Conservation (phyloP, 2,888 invertebrate genomes). For the Catonia carolina region DNA sequence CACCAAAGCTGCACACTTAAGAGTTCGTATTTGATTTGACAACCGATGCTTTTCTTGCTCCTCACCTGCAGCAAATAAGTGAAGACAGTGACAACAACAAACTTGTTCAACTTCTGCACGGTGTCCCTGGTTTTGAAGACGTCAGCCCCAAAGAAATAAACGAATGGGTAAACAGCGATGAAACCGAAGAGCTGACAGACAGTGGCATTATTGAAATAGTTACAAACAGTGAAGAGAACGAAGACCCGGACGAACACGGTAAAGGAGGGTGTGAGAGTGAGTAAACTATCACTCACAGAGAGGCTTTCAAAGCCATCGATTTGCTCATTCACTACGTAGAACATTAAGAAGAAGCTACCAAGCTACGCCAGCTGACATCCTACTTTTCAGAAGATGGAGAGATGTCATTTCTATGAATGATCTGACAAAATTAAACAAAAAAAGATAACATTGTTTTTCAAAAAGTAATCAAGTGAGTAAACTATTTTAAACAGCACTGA, state of each 20-base stretch:
- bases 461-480: too few relatives aligned
- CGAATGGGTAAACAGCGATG: background rate
- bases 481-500: too few relatives aligned
- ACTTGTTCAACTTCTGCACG: background rate
- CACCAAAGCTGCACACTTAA: too few relatives aligned
- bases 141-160: background rate
- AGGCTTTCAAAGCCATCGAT: background rate
- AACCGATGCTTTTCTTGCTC: too few relatives aligned
- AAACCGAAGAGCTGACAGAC: background rate
- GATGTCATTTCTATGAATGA: background rate
- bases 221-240: too few relatives aligned
- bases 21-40: too few relatives aligned
- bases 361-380: background rate
- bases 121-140: background rate
- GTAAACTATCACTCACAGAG: background rate
- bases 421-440: background rate
- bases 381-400: background rate
- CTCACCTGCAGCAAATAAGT: too few relatives aligned
- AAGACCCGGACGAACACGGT: background rate
- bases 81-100: too few relatives aligned
- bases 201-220: background rate
- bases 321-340: background rate
- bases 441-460: too few relatives aligned
- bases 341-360: background rate
- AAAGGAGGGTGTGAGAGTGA: background rate